phyloP scores from a whole-genome alignment of 2,888 invertebrate genomes.

The Drosophila monieri region DNA sequence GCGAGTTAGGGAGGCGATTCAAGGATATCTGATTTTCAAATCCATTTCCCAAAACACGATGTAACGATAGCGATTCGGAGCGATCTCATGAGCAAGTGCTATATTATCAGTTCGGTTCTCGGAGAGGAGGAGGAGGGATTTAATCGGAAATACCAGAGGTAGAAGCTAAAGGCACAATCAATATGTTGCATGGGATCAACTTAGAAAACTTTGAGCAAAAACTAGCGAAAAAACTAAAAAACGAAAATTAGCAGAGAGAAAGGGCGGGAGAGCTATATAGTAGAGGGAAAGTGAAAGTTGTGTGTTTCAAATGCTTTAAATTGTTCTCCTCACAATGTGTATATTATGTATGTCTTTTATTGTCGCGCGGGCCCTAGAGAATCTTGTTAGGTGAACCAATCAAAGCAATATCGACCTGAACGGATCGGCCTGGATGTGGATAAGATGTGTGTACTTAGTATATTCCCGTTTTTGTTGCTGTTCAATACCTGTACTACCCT shows the following conservation, averaged over 20 bases:
- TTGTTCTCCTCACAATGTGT: slow-evolving; percentile 6
- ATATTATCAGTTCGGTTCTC: slow-evolving; percentile 21
- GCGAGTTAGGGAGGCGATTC: neutral
- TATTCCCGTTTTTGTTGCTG: slow-evolving; percentile 46
- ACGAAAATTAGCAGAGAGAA: slow-evolving; percentile 25
- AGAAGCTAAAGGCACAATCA: slow-evolving; percentile 74
- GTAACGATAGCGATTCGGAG: slow-evolving; percentile 7
- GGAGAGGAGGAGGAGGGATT: slow-evolving; percentile 6
- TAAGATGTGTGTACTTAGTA: slow-evolving; percentile 62
- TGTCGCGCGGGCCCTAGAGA: slow-evolving; percentile 23
- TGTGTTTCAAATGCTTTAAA: slow-evolving; percentile 22
- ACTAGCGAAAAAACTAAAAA: slow-evolving; percentile 34
- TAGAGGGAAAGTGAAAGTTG: slow-evolving; percentile 15
- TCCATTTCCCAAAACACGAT: slow-evolving; percentile 12
- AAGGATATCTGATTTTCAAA: slow-evolving; percentile 23
- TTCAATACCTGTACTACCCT: slow-evolving; percentile 34
- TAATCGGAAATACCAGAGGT: slow-evolving; percentile 19
- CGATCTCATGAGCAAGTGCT: slow-evolving; percentile 35
- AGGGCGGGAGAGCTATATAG: slow-evolving; percentile 14
- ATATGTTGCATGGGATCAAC: slow-evolving; percentile 78
- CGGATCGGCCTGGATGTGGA: slow-evolving; percentile 41
- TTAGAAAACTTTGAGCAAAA: slow-evolving; percentile 58
- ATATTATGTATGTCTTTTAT: slow-evolving; percentile 11
- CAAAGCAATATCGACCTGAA: slow-evolving; percentile 59
- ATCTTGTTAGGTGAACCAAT: slow-evolving; percentile 29